Evolutionary conservation across 2,888 invertebrate genomes (phyloP), one percentile per base, ranked within the genome.

Genomic region (Acronicta psi): DNA sequence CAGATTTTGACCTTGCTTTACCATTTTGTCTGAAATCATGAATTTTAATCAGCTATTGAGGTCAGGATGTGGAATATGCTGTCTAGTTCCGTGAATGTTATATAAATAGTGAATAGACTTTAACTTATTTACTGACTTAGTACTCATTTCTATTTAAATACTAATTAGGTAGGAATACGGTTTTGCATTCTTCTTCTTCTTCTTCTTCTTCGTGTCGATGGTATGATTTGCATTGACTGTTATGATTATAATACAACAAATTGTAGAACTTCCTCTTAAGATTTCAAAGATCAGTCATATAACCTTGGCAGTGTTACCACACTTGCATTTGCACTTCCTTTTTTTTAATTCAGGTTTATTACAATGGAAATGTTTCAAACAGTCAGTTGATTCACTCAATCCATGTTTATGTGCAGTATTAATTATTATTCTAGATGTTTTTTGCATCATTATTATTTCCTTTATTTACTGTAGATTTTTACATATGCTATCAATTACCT

Each of bases 31-130:
- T 1, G 9, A 31, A 23, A 25, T 14, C 23, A 43, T 20, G 31
- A 44, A 43, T 54, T 40, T 18, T 38, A 47, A 51, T 50, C 41
- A 16, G 43, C 17, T 13, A 37, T 51, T 29, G 31, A 46, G 50
- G 45, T 60, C 51, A 54, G 47, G 41, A 29, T 14, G 25, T 44
- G 16, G 36, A 3, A 36, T 56, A 23, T 36, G 46, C 57, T 68
- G 47, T 68, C 43, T 57, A 43, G 34, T 34, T 13, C 49, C 51
- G 31, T 29, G 20, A 43, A 57, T 46, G 53, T n/a, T 6, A 34
- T 31, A 13, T 29, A 29, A 34, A 6, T n/a, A 5, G 11, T 31
- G 54, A 62, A 51, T 68, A 11, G 29, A 11, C 43, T 57, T 53
- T 42, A 38, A 17, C 18, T 52, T 29, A 34, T 57, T 13, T 29